These are phyloP conservation scores for Mythimna loreyi DNA, from an alignment of 2,888 invertebrate genomes.

Conservation along the genomic window DNA sequence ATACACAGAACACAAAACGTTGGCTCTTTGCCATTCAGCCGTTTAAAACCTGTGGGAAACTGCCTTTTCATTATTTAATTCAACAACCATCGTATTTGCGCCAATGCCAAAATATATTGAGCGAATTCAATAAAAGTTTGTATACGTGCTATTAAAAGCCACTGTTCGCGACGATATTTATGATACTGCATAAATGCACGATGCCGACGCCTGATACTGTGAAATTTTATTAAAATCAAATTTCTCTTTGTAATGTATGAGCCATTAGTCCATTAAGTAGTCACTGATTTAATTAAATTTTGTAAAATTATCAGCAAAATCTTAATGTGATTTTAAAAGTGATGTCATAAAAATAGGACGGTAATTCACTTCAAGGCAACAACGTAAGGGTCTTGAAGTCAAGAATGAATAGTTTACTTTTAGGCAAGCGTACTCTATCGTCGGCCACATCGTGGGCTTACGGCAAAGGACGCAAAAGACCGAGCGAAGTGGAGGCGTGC, in stretches of 20 bases:
- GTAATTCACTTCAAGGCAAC: neutral
- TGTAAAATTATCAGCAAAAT: slow-evolving; percentile 14
- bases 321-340: slow-evolving; percentile 18
- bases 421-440: no score
- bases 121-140: slow-evolving; percentile 70
- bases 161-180: slow-evolving; percentile 63
- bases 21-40: slow-evolving; percentile 83
- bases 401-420: no score
- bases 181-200: slow-evolving; percentile 59
- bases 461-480: no score
- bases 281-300: slow-evolving; percentile 26
- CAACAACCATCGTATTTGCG: slow-evolving; percentile 85
- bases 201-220: slow-evolving; percentile 46
- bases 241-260: slow-evolving; percentile 46
- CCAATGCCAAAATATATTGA: slow-evolving; percentile 84
- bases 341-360: neutral
- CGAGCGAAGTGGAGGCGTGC: no score
- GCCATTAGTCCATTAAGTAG: slow-evolving; percentile 34
- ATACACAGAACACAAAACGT: slow-evolving; percentile 71
- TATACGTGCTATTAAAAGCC: slow-evolving; percentile 68
- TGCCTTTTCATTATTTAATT: slow-evolving; percentile 87
- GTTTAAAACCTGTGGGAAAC: slow-evolving; percentile 85
- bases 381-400: no score
- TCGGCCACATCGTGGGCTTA: no score
- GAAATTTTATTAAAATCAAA: slow-evolving; percentile 54